Evolutionary conservation across 2,888 invertebrate species (phyloP).

Genomic region (Limenitis camilla): DNA sequence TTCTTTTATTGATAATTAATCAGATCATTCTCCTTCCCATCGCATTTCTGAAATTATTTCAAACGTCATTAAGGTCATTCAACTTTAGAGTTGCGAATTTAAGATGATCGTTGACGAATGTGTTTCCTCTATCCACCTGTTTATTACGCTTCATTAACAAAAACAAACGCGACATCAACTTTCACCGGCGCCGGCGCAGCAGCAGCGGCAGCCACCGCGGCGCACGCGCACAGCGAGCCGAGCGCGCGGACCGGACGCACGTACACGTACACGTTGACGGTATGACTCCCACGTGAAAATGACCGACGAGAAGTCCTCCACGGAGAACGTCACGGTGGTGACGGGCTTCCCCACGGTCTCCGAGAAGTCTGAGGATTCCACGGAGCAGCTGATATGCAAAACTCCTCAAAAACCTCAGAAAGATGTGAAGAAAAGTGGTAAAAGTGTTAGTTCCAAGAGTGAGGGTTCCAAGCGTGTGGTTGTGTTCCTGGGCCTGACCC

Average conservation of each 20-base stretch:
- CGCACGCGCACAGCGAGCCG: constrained; percentile 22
- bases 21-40: no score
- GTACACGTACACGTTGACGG: constrained; percentile 21
- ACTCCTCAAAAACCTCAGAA: constrained; percentile 56
- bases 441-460: constrained; percentile 60
- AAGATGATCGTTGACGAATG: not conserved
- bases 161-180: constrained; percentile 33
- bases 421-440: constrained; percentile 39
- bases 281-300: constrained; percentile 29
- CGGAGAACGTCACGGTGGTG: constrained; percentile 36
- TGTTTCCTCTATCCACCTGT: not conserved
- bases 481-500: constrained; percentile 73
- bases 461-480: constrained; percentile 49
- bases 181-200: constrained; percentile 30
- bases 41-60: no score
- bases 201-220: no score
- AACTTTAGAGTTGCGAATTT: not conserved
- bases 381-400: constrained; percentile 75
- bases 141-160: constrained; percentile 22
- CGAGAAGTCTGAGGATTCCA: constrained; percentile 71
- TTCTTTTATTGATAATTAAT: no score
- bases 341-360: constrained; percentile 56
- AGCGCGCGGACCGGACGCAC: constrained; percentile 27
- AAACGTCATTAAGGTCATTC: not conserved
- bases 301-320: constrained; percentile 36